Evolutionary conservation across 1,140 invertebrate genomes (phyloP).

Genomic region (Heliothis virescens): DNA sequence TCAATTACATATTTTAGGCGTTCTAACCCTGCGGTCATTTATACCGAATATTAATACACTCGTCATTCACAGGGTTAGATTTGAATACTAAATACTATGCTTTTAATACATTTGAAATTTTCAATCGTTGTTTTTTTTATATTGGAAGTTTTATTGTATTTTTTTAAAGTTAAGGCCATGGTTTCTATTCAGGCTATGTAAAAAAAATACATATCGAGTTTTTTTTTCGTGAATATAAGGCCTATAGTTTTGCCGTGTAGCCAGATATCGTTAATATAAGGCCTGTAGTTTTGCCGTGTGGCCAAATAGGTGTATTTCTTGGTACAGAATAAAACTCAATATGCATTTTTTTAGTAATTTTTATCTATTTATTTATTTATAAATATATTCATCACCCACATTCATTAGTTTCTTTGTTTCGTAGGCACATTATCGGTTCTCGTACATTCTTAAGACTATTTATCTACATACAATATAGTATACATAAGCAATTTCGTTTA

Average conservation of each 20-base stretch:
- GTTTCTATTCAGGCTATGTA: conserved; percentile 27
- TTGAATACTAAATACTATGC: conserved; percentile 44
- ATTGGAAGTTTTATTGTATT: conserved; percentile 6
- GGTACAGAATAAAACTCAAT: neutral
- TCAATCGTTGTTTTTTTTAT: conserved; percentile 17
- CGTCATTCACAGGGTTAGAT: no score
- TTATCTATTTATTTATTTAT: conserved; percentile 47
- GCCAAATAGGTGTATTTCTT: neutral
- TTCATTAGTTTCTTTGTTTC: conserved; percentile 51
- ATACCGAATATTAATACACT: no score
- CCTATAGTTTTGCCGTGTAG: neutral
- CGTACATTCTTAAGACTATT: conserved; percentile 44
- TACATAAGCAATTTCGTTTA: conserved; percentile 37
- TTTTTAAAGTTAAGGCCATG: conserved; percentile 41
- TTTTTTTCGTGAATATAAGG: neutral
- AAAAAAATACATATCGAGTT: conserved; percentile 2
- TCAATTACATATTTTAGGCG: no score
- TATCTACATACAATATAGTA: conserved; percentile 25
- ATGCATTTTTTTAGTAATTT: conserved; percentile 48
- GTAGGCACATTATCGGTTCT: conserved; percentile 69
- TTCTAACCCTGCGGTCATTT: no score
- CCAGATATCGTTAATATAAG: neutral
- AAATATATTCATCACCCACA: conserved; percentile 56
- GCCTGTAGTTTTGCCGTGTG: neutral
- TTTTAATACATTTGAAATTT: conserved; percentile 60